Conservation (phyloP, 2,888 invertebrate genomes). For the Aethes cnicana region DNA sequence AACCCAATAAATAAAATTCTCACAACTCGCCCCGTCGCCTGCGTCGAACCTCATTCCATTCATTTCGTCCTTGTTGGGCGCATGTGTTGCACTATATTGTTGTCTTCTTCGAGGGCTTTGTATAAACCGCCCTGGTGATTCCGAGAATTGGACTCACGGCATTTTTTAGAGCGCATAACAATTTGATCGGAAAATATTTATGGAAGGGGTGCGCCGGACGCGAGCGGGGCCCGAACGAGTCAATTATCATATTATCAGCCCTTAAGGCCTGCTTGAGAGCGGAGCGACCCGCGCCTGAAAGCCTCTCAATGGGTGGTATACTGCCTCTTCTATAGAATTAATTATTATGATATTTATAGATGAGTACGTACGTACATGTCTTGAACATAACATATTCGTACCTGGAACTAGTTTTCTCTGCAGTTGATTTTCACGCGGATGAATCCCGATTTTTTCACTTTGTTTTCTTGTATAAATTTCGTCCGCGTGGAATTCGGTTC, state of each 20-base stretch:
- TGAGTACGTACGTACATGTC: too few species aligned
- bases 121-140: slow-evolving; percentile 74
- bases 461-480: too few species aligned
- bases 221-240: slow-evolving; percentile 66
- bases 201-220: slow-evolving; percentile 76
- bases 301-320: slow-evolving; percentile 70
- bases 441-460: too few species aligned
- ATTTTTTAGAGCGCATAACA: slow-evolving; percentile 79
- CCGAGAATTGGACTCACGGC: slow-evolving; percentile 75
- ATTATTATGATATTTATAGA: too few species aligned
- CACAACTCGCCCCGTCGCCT: slow-evolving; percentile 68
- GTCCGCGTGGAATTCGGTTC: too few species aligned
- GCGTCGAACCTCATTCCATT: slow-evolving; percentile 76
- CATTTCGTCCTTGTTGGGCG: slow-evolving; percentile 57
- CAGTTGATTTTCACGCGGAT: too few species aligned
- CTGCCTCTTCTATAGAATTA: slow-evolving; percentile 30
- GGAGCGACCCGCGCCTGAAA: slow-evolving; percentile 60
- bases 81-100: slow-evolving; percentile 35
- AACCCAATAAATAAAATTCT: slow-evolving; percentile 80
- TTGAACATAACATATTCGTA: too few species aligned
- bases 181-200: slow-evolving; percentile 83
- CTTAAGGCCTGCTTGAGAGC: slow-evolving; percentile 7
- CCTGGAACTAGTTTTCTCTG: too few species aligned
- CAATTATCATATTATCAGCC: slow-evolving; percentile 62
- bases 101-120: slow-evolving; percentile 63